Evolutionary conservation across 2,888 invertebrate species (phyloP), one percentile per base, ranked within the genome.

Genomic region (Gasteruption jaculator): DNA sequence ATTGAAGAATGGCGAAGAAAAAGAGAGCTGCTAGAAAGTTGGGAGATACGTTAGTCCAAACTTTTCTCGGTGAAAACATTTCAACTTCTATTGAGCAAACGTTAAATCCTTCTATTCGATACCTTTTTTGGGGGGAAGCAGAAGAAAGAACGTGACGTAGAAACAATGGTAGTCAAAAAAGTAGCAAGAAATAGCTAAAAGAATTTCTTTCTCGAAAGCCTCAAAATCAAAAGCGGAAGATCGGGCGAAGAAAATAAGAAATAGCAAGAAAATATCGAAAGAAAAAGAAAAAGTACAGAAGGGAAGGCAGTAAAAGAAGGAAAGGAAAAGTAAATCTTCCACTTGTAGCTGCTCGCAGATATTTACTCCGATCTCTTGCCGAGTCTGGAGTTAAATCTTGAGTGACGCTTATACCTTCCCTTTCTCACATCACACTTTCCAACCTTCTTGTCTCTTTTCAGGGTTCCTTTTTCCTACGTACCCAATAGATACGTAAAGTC

Each of bases 331-430:
- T 56, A 63, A 65, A 66, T 67, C 62, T 67, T 59, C 64, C 66
- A 67, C 66, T 67, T 67, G 67, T 65, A 60, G 63, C n/a, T n/a
- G n/a, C 63, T 60, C 55, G 46, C 53, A 58, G 63, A 65, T 65
- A 62, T 64, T 64, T 61, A 61, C 61, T 55, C 54, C 58, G 55
- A 60, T 62, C 61, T n/a, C n/a, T 54, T 50, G 48, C 51, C 40
- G 44, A 48, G 40, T 48, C 49, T 52, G 45, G 45, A 58, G 56
- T 53, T 60, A 57, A 64, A 63, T 58, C 61, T 62, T 63, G 56
- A 62, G 55, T 54, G 58, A 58, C 52, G 58, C 54, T 57, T 45
- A 54, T 47, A 54, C 53, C n/a, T n/a, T 42, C 37, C 33, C 41
- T 35, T 32, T 15, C 37, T 27, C 14, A 24, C 19, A 16, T n/a